phyloP scores from a whole-genome alignment of 2,113 vertebrate genomes.

The Saccopteryx bilineata region DNA sequence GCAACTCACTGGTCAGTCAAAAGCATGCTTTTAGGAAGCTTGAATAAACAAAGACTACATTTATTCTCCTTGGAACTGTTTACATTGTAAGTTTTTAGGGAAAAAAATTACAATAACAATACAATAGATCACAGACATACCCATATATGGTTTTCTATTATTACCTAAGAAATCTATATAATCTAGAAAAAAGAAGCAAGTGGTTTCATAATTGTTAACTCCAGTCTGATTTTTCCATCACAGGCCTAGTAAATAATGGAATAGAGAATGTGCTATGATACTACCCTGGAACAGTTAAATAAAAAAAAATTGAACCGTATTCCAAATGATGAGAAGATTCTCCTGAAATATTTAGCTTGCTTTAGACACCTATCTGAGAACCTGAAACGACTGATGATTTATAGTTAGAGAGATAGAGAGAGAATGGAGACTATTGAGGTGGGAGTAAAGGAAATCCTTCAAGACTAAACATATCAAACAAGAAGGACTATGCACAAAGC shows the following conservation, averaged over 20 bases:
- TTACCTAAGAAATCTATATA: background rate
- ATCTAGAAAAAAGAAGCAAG: background rate
- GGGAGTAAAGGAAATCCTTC: background rate
- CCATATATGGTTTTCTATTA: background rate
- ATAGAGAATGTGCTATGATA: background rate
- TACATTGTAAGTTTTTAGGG: background rate
- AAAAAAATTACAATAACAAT: background rate
- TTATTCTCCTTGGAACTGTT: background rate
- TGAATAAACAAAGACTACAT: background rate
- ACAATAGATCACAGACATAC: background rate
- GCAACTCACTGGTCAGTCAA: background rate
- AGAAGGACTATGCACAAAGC: background rate
- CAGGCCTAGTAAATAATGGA: background rate
- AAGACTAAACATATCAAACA: background rate
- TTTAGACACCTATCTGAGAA: background rate
- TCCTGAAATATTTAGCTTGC: background rate
- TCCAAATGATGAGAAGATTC: background rate
- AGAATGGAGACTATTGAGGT: background rate
- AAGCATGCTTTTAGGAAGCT: background rate
- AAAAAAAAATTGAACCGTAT: background rate
- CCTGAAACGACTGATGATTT: background rate
- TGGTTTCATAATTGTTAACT: background rate
- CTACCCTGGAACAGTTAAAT: background rate
- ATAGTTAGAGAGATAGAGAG: background rate
- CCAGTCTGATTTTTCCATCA: background rate